phyloP scores from a whole-genome alignment of 2,113 vertebrate species.

The Cygnus atratus region DNA sequence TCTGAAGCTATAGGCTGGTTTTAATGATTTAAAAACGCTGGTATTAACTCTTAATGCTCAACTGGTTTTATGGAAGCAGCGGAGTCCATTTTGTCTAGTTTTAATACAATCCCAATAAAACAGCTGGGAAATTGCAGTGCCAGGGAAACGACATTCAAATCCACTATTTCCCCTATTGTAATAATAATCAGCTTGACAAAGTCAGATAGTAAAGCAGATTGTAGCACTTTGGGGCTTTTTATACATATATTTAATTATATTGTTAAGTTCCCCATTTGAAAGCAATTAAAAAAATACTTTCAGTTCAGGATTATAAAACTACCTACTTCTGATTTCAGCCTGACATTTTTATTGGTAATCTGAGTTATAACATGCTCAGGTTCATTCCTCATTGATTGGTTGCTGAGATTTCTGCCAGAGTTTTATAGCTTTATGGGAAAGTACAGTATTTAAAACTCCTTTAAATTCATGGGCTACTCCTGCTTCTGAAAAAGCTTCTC shows the following conservation, averaged over 20 bases:
- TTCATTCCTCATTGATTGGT: constrained; percentile 77
- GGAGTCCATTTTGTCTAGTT: constrained; percentile 76
- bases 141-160: constrained; percentile 78
- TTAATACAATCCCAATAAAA: constrained; percentile 80
- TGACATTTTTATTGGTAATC: constrained; percentile 85
- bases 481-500: constrained; percentile 79
- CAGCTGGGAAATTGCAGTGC: constrained; percentile 77
- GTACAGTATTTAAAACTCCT: constrained; percentile 78
- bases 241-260: constrained; percentile 77
- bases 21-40: constrained; percentile 70
- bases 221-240: constrained; percentile 70
- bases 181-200: constrained; percentile 76
- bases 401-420: constrained; percentile 74
- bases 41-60: constrained; percentile 78
- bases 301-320: constrained; percentile 76
- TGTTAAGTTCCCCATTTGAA: constrained; percentile 78
- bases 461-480: constrained; percentile 77
- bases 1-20: constrained; percentile 55
- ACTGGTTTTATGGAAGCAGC: constrained; percentile 75
- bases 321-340: constrained; percentile 75
- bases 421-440: constrained; percentile 81
- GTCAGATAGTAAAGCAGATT: constrained; percentile 76
- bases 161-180: constrained; percentile 78
- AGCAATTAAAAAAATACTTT: constrained; percentile 80
- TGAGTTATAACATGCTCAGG: constrained; percentile 81